These are phyloP conservation scores for Drosophila kepulauana DNA, from an alignment of 1,140 invertebrate genomes.

Conservation along the genomic window DNA sequence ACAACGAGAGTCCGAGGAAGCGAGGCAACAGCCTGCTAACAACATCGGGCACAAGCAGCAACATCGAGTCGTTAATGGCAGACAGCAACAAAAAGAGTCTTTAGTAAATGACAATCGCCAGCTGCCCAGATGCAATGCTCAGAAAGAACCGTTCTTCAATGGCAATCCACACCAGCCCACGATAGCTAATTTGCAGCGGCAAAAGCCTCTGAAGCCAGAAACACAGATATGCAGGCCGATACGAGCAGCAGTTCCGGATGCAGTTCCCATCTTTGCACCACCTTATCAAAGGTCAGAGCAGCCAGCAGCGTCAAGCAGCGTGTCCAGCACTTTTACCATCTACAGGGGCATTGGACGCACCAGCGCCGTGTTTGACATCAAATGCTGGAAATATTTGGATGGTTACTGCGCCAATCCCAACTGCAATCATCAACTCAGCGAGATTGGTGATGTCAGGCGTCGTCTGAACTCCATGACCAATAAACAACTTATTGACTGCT, in stretches of 20 bases:
- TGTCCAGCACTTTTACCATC: neutral
- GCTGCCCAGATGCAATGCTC: too few relatives aligned
- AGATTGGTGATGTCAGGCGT: conserved; percentile 29
- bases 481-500: conserved; percentile 2
- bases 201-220: neutral
- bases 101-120: too few relatives aligned
- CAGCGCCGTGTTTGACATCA: conserved; percentile 42
- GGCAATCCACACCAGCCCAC: too few relatives aligned
- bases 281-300: conserved; percentile 15
- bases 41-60: too few relatives aligned
- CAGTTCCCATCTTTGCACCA: conserved; percentile 12
- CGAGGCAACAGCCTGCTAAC: too few relatives aligned
- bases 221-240: neutral
- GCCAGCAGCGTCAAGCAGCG: neutral
- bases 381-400: conserved; percentile 42
- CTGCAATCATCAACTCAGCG: conserved; percentile 46
- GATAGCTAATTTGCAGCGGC: too few relatives aligned
- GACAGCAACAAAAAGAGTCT: too few relatives aligned
- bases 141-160: too few relatives aligned
- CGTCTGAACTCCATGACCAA: conserved; percentile 19
- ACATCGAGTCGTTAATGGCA: too few relatives aligned
- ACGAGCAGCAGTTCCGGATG: neutral
- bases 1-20: too few relatives aligned
- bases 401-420: neutral
- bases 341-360: neutral